These are phyloP conservation scores for Leptogaster cylindrica DNA, from an alignment of 2,888 invertebrate species.

Conservation along the genomic window DNA sequence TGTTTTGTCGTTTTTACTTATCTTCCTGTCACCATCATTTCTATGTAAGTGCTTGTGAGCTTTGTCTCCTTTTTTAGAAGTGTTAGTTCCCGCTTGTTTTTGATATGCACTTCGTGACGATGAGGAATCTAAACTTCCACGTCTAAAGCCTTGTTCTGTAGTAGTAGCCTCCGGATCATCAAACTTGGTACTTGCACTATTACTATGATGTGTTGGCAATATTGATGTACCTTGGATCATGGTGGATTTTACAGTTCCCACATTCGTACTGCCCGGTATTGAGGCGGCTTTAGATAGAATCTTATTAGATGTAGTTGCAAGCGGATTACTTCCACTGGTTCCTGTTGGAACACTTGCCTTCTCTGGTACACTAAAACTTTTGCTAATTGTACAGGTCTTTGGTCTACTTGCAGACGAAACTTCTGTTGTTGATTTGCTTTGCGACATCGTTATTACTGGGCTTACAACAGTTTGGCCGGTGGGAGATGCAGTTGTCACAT, in stretches of 20 bases:
- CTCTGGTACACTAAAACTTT: slow-evolving; percentile 59
- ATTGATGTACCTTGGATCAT: slow-evolving; percentile 25
- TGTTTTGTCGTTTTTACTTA: slow-evolving; percentile 49
- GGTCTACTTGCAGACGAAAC: slow-evolving; percentile 49
- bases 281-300: slow-evolving; percentile 58
- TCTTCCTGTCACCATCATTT: slow-evolving; percentile 53
- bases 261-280: slow-evolving; percentile 61
- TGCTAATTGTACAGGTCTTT: slow-evolving; percentile 55
- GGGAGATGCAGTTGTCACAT: slow-evolving; percentile 51
- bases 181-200: slow-evolving; percentile 35
- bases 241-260: slow-evolving; percentile 55
- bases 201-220: slow-evolving; percentile 50
- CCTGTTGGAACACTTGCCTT: slow-evolving; percentile 43
- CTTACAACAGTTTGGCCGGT: slow-evolving; percentile 51
- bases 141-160: slow-evolving; percentile 46
- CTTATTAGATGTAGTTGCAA: slow-evolving; percentile 41
- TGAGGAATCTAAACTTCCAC: slow-evolving; percentile 46
- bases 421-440: slow-evolving; percentile 34
- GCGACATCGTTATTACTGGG: slow-evolving; percentile 24
- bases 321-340: slow-evolving; percentile 19
- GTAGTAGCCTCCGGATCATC: slow-evolving; percentile 29
- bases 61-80: slow-evolving; percentile 52
- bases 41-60: slow-evolving; percentile 58
- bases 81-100: slow-evolving; percentile 47
- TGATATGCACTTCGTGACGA: slow-evolving; percentile 44